Base-by-base conservation (phyloP, 2,797 vertebrate genomes). In the Sandelia bainsii region DNA sequence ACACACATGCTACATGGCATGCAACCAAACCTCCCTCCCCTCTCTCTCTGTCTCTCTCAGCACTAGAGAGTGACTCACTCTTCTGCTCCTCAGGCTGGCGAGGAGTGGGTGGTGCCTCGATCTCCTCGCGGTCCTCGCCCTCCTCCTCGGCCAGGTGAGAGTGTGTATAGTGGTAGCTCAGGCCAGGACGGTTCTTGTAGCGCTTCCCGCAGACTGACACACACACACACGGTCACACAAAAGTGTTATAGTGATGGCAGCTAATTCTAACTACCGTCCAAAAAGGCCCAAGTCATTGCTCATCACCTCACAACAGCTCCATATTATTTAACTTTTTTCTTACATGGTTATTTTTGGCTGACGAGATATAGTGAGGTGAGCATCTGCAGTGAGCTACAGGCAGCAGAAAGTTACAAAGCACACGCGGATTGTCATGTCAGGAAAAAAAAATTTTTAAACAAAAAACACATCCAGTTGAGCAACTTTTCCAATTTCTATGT, bases 111-210 rank as follows among this genome's bases (percentile, higher is more conserved):
- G 96, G 96, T 5, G 96, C 96, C 75, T 98, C 97, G 0, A 96
- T 95, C 72, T 98, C 98, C 42, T 98, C 97, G 78, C 96, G 96
- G 87, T 98, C 98, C 17, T 98, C 97, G 0, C 98, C 98, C 80
- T 99, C 98, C 84, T 99, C 97, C 87, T 99, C 97, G 0, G 96
- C 97, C 94, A 99, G 89, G 92, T 99, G 98, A 71, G 97, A 98
- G 71, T 98, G 98, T 56, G 97, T 97, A 74, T 98, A 98, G 93
- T 99, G 98, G 89, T 99, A 98, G 83, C 97, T 98, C 85, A 99
- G 91, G 54, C 97, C 97, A 0, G 98, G 97, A 0, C 97, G 95
- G 86, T 99, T 98, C 94, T 99, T 99, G 93, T 99, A 99, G 54
- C 97, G 96, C 75, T 99, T 99, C 76, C 97, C 97, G 78, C 97